A percentile compares a stretch with the other conserved stretches of the same genome.
phyloP scores from a whole-genome alignment of 2,797 vertebrate genomes.

The Ceryle rudis region DNA sequence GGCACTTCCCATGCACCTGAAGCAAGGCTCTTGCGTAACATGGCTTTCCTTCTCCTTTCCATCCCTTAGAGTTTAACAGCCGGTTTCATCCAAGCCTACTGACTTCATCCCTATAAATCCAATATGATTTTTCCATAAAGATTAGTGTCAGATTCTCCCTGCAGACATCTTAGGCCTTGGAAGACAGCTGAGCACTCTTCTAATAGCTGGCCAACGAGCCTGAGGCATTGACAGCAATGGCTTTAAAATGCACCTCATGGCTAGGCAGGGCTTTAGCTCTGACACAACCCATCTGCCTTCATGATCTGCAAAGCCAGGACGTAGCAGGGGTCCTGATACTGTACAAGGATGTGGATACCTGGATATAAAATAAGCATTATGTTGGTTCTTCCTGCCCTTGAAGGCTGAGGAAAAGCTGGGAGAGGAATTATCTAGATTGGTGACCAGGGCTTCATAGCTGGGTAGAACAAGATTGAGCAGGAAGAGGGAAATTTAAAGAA shows the following conservation, averaged over 20 bases:
- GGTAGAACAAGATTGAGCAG: not conserved
- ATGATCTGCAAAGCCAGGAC: not conserved
- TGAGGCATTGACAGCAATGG: not conserved
- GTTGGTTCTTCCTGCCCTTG: not conserved
- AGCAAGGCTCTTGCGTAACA: not conserved
- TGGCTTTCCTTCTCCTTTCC: constrained; percentile 24
- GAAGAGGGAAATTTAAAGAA: not conserved
- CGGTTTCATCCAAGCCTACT: not conserved
- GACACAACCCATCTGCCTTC: not conserved
- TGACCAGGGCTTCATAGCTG: not conserved
- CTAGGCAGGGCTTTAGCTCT: not conserved
- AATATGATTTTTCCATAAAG: constrained; percentile 51
- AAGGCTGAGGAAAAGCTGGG: not conserved
- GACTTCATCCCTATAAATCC: constrained; percentile 69
- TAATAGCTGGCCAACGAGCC: not conserved
- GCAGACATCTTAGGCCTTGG: constrained; percentile 52
- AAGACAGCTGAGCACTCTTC: constrained; percentile 20
- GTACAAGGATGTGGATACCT: not conserved
- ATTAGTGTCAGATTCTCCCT: constrained; percentile 58
- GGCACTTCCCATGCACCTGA: not conserved
- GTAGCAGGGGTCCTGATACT: accelerated
- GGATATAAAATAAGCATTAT: not conserved
- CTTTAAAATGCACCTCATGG: not conserved
- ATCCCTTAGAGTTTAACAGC: constrained; percentile 22
- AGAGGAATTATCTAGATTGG: not conserved